Base-by-base conservation (phyloP, 2,113 vertebrate species). In the Ptyas mucosa region DNA sequence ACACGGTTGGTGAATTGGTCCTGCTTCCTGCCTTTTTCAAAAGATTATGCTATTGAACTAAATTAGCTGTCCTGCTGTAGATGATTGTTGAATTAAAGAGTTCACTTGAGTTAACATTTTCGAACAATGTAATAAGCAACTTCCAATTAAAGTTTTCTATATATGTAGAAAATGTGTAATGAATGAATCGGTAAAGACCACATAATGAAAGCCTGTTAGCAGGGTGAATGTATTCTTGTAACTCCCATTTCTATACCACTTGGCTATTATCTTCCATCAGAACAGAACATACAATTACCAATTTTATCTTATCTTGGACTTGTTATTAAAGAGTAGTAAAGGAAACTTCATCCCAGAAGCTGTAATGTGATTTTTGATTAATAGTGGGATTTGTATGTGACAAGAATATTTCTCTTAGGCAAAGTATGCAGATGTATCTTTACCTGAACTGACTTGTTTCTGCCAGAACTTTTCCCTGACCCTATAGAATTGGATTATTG, bases 291-390 rank as follows among this genome's bases (percentile, higher is more conserved):
- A 97, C 97, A 98, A 98, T 98, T 98, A 98, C 97, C 96, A 97
- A 97, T 98, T 98, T 97, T 98, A 98, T 98, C 97, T 98, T 98
- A 98, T 98, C 98, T 97, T 81, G n/a, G 95, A 91, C 96, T 97
- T 97, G 97, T 98, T 98, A 98, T 97, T 97, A 96, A 97, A 97
- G 93, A 97, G 95, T 97, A 97, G 97, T 97, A 98, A 98, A 97
- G 97, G 98, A 97, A 98, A 97, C 97, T 98, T 98, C 97, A 97
- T 98, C 98, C 97, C 97, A 97, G 95, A 95, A 97, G 96, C 96
- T 96, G 93, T 98, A 98, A 98, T 98, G 95, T 98, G 98, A 98
- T 98, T 98, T 98, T 98, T 98, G 97, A 98, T 98, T 98, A 98
- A 98, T 97, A 97, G 95, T 94, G 96, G 96, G 97, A 96, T 97